phyloP scores from a whole-genome alignment of 2,888 invertebrate species.

The Lydus trimaculatus region DNA sequence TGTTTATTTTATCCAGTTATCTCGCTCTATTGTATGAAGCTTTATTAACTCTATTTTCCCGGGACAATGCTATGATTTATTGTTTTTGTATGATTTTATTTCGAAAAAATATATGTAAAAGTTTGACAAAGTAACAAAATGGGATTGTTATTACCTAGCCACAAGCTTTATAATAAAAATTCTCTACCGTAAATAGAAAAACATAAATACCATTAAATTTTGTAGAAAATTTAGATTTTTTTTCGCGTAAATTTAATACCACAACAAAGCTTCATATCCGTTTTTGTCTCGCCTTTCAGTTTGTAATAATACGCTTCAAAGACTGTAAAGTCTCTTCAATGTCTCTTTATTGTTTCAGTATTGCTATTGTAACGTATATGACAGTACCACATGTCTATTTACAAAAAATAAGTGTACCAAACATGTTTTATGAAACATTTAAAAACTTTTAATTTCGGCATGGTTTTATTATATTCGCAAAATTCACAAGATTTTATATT shows the following conservation, averaged over 20 bases:
- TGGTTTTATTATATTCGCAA: neutral
- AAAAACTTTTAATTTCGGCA: neutral
- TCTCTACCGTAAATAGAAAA: neutral
- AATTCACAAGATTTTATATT: constrained; percentile 4
- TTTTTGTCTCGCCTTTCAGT: too few species aligned
- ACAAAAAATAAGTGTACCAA: neutral
- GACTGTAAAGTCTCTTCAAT: neutral
- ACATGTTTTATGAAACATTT: too few species aligned
- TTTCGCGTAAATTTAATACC: neutral
- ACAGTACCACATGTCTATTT: neutral
- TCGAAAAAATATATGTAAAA: neutral
- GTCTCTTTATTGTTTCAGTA: neutral
- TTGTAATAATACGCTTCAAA: neutral
- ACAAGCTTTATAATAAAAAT: neutral
- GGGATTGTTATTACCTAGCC: neutral
- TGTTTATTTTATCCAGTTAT: neutral
- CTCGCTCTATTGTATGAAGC: neutral
- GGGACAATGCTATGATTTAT: neutral
- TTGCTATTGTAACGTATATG: neutral
- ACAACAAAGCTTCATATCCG: constrained; percentile 4
- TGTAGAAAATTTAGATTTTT: neutral
- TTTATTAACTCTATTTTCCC: neutral
- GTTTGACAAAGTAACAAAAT: neutral
- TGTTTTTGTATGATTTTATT: neutral
- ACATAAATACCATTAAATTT: neutral